These are phyloP conservation scores for Pachycephus smyrnensis DNA, from an alignment of 2,888 invertebrate genomes.

Conservation along the genomic window DNA sequence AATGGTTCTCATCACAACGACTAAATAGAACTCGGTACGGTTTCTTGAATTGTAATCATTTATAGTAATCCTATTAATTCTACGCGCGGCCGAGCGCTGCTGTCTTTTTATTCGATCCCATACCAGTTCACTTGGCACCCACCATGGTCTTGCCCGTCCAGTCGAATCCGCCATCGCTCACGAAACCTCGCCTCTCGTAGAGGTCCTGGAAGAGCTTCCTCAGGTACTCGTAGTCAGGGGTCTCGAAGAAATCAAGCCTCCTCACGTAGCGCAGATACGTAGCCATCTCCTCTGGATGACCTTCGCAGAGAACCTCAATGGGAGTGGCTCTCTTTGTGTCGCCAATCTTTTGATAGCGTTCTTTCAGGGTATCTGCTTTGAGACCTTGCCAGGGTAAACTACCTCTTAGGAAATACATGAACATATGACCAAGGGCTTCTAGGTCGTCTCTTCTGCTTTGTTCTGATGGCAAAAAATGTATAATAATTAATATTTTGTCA, in stretches of 20 bases:
- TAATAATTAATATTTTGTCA: background rate
- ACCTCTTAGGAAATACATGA: constrained; percentile 99
- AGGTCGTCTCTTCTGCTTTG: constrained; percentile 99
- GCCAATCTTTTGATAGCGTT: constrained; percentile 99
- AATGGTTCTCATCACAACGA: background rate
- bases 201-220: constrained; percentile 94
- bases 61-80: background rate
- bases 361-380: constrained; percentile 99
- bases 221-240: constrained; percentile 99
- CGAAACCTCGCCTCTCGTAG: constrained; percentile 87
- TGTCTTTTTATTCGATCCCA: background rate
- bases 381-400: constrained; percentile 99
- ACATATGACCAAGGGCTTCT: constrained; percentile 99
- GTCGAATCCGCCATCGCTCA: constrained; percentile 93
- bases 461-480: constrained; percentile 72
- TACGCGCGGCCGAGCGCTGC: background rate
- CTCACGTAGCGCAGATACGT: constrained; percentile 97
- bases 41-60: background rate
- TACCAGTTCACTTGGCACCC: constrained; percentile 50
- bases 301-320: constrained; percentile 91
- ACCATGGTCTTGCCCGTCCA: constrained; percentile 90
- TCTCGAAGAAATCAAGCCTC: constrained; percentile 99
- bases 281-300: constrained; percentile 95
- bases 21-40: background rate
- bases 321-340: constrained; percentile 99